A percentile compares a stretch with the other conserved stretches of the same genome.
Evolutionary conservation across 1,140 invertebrate species (phyloP).

Genomic region (Rhynchophorus ferrugineus): DNA sequence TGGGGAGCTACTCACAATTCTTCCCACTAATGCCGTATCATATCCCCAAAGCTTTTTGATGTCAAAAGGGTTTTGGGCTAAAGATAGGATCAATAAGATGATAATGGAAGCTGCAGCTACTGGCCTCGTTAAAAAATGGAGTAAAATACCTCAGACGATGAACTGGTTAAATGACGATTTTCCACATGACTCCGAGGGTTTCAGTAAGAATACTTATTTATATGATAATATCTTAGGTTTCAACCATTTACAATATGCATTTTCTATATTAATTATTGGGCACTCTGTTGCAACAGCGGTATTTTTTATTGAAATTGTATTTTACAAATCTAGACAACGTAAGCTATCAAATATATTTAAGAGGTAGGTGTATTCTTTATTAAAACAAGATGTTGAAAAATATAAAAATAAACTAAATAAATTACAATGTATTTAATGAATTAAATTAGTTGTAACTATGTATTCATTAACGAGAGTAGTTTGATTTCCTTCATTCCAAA

Average conservation of each 20-base stretch:
- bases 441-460: too few relatives aligned
- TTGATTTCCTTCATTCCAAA: too few relatives aligned
- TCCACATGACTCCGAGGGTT: background rate
- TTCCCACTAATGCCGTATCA: constrained; percentile 2
- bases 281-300: background rate
- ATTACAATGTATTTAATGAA: too few relatives aligned
- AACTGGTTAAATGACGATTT: background rate
- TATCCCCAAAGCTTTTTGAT: constrained; percentile 14
- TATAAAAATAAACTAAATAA: too few relatives aligned
- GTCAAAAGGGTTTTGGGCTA: constrained; percentile 17
- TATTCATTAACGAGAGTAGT: too few relatives aligned
- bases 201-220: background rate
- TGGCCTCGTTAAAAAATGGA: constrained; percentile 14
- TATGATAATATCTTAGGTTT: background rate
- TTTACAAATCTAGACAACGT: too few relatives aligned
- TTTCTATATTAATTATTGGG: background rate
- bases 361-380: too few relatives aligned
- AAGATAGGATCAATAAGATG: constrained; percentile 10
- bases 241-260: background rate
- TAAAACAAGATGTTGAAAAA: too few relatives aligned
- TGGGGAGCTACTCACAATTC: background rate
- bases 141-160: constrained; percentile 1
- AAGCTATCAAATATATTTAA: too few relatives aligned
- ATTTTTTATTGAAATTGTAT: background rate
- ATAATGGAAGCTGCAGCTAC: constrained; percentile 2